A percentile compares a stretch with the other conserved stretches of the same genome.
Conservation (phyloP, 1,140 invertebrate species). For the Cydia splendana region DNA sequence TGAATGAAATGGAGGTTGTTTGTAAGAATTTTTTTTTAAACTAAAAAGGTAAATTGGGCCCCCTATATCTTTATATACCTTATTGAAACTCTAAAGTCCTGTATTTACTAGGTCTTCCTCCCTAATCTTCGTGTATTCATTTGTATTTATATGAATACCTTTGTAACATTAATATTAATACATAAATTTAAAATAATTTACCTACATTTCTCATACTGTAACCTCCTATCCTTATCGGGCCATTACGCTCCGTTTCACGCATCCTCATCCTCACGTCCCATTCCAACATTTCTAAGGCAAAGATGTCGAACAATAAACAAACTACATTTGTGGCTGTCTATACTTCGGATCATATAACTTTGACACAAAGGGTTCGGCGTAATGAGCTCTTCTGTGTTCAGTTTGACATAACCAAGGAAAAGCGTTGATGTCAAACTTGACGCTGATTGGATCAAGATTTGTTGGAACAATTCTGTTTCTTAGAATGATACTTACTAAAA, state of each 20-base stretch:
- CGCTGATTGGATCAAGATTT: constrained; percentile 10
- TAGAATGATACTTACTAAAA: too few species aligned
- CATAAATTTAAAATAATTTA: not conserved
- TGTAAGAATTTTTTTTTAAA: too few species aligned
- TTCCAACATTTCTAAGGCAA: not conserved
- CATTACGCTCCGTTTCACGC: constrained; percentile 12
- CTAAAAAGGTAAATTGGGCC: too few species aligned
- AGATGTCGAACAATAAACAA: constrained; percentile 4
- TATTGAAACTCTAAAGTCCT: too few species aligned
- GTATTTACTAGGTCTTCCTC: too few species aligned
- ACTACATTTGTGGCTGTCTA: not conserved
- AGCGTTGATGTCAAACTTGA: constrained; percentile 5
- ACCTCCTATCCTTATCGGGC: not conserved
- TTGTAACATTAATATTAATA: too few species aligned
- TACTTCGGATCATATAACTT: constrained; percentile 1
- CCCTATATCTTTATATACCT: too few species aligned
- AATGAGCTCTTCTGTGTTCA: constrained; percentile 14
- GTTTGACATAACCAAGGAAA: constrained; percentile 4
- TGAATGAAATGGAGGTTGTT: too few species aligned
- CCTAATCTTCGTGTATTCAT: too few species aligned
- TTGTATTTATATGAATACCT: too few species aligned
- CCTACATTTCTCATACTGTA: not conserved
- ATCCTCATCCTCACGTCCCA: not conserved
- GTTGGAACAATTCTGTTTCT: not conserved
- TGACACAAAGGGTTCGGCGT: not conserved